A percentile compares a stretch with the other conserved stretches of the same genome.
These are phyloP conservation scores for Panonychus citri DNA, from an alignment of 1,140 invertebrate species.

Conservation along the genomic window DNA sequence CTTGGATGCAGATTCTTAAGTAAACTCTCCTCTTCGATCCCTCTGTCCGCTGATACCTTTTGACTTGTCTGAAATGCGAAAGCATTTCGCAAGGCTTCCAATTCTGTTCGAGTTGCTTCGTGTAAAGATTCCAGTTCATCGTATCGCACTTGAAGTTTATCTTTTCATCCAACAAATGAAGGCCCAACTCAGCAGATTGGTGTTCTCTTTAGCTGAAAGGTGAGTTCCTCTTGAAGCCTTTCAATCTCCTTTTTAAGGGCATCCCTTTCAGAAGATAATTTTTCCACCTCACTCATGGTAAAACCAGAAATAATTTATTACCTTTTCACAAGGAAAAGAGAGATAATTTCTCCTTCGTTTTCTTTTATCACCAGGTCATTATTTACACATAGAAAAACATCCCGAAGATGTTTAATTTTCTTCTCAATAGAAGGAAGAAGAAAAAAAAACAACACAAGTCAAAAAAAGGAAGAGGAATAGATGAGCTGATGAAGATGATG, in stretches of 20 bases:
- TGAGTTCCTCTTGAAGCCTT: constrained; percentile 61
- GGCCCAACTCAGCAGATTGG: constrained; percentile 86
- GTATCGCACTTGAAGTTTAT: constrained; percentile 50
- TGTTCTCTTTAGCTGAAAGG: constrained; percentile 80
- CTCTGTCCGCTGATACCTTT: constrained; percentile 64
- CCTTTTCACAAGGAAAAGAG: too few relatives aligned
- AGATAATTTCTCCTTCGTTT: too few relatives aligned
- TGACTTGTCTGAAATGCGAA: constrained; percentile 80
- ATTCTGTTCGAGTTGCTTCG: constrained; percentile 68
- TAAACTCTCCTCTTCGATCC: constrained; percentile 86
- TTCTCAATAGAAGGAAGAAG: too few relatives aligned
- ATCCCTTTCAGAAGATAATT: not conserved
- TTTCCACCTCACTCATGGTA: not conserved
- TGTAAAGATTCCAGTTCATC: constrained; percentile 53
- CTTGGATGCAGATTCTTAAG: constrained; percentile 69
- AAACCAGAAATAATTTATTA: too few relatives aligned
- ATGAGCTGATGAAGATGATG: too few relatives aligned
- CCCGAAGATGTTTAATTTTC: too few relatives aligned
- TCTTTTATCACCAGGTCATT: too few relatives aligned
- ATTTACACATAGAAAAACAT: too few relatives aligned
- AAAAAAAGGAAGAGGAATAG: too few relatives aligned
- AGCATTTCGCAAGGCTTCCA: constrained; percentile 81
- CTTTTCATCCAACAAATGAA: constrained; percentile 68
- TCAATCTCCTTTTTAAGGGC: constrained; percentile 42
- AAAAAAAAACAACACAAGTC: too few relatives aligned